phyloP scores from a whole-genome alignment of 2,113 vertebrate genomes.

The Pseudopodoces humilis region DNA sequence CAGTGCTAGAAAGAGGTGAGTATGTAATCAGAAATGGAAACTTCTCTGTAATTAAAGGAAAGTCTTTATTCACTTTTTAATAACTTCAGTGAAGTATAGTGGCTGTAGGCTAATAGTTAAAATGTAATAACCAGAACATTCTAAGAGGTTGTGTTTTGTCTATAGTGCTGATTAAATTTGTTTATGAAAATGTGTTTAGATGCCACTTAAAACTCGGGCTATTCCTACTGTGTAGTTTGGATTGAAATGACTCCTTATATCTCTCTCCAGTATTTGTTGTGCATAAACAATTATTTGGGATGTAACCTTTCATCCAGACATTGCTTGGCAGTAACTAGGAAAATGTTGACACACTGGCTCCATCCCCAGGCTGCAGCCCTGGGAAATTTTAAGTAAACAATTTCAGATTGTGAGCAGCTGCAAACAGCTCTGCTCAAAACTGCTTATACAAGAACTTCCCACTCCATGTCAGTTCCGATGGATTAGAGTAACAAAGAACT shows the following conservation, averaged over 20 bases:
- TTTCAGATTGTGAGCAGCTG: background rate
- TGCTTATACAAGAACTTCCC: background rate
- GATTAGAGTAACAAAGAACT: background rate
- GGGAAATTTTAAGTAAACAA: constrained; percentile 15
- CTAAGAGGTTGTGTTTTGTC: background rate
- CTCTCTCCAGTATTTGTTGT: background rate
- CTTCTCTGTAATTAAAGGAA: background rate
- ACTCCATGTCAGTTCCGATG: background rate
- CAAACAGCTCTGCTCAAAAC: background rate
- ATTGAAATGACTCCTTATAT: background rate
- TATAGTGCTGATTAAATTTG: background rate
- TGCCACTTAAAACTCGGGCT: background rate
- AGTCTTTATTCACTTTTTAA: background rate
- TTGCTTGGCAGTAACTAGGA: background rate
- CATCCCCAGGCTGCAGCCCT: background rate
- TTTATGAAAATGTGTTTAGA: background rate
- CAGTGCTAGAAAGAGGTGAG: background rate
- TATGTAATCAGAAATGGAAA: background rate
- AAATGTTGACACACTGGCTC: background rate
- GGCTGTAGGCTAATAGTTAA: background rate
- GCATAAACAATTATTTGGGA: constrained; percentile 4
- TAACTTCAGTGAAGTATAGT: background rate
- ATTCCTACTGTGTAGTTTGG: background rate
- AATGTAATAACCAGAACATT: background rate
- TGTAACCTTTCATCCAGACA: constrained; percentile 23